These are phyloP conservation scores for Sturmia bella DNA, from an alignment of 2,888 invertebrate species.

Conservation along the genomic window DNA sequence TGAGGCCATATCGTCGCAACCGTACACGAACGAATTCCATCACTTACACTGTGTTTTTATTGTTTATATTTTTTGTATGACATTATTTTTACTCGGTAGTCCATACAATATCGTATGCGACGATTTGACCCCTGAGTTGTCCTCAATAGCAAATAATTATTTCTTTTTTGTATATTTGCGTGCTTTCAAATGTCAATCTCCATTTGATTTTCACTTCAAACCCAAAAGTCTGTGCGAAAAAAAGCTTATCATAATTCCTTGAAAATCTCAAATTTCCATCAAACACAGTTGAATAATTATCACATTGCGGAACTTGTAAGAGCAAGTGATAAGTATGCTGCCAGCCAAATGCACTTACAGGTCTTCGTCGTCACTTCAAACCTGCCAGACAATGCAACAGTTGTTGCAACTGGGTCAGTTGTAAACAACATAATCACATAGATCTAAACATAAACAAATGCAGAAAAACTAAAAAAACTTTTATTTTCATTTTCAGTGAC, in stretches of 20 bases:
- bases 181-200: no score
- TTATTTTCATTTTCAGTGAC: slow-evolving; percentile 26
- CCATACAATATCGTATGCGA: no score
- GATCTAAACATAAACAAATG: neutral
- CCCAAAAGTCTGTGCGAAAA: neutral
- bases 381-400: slow-evolving; percentile 67
- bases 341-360: slow-evolving; percentile 59
- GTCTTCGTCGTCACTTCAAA: slow-evolving; percentile 58
- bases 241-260: slow-evolving; percentile 52
- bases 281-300: slow-evolving; percentile 56
- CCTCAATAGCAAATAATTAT: no score
- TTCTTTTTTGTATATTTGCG: no score
- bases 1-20: no score
- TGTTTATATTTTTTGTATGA: no score
- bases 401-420: slow-evolving; percentile 77
- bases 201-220: no score
- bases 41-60: no score
- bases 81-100: no score
- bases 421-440: slow-evolving; percentile 64
- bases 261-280: slow-evolving; percentile 64
- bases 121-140: no score
- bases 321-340: slow-evolving; percentile 53
- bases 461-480: slow-evolving; percentile 10
- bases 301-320: slow-evolving; percentile 67
- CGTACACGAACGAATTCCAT: no score